phyloP scores from a whole-genome alignment of 23 tunicate genomes.

The Halocynthia roretzi region DNA sequence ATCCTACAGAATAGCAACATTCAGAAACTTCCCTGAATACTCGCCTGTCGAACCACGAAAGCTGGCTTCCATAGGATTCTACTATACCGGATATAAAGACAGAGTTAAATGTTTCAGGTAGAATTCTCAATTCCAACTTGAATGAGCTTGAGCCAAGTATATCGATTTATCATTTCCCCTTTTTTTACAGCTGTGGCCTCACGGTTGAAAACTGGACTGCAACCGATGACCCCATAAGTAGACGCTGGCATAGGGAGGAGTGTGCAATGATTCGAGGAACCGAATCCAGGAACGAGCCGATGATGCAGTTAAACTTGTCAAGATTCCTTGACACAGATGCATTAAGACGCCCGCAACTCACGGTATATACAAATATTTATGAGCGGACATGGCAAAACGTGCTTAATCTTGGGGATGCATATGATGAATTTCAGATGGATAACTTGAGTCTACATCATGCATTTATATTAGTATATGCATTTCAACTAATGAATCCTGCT shows the following conservation, averaged over 20 bases:
- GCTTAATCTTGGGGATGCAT: neutral
- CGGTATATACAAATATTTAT: neutral
- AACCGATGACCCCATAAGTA: neutral
- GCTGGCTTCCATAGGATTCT: conserved; percentile 23
- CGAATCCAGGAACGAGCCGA: neutral
- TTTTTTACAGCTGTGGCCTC: conserved; percentile 35
- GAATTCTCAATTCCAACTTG: neutral
- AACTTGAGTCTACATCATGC: neutral
- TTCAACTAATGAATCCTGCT: too few species aligned
- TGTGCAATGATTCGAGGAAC: conserved; percentile 1
- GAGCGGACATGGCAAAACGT: too few species aligned
- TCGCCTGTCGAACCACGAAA: neutral
- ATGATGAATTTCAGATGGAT: neutral
- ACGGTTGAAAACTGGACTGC: conserved; percentile 31
- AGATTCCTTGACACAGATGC: neutral
- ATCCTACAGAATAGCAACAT: conserved; percentile 18
- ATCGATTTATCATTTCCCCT: neutral
- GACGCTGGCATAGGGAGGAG: conserved; percentile 7
- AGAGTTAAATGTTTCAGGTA: conserved; percentile 47
- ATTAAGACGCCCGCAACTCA: neutral
- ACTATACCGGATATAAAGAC: conserved; percentile 32
- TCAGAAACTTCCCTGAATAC: neutral
- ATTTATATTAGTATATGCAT: too few species aligned
- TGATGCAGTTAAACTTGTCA: neutral
- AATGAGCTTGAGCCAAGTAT: too few species aligned